phyloP scores from a whole-genome alignment of 2,888 invertebrate species.

The Epirrita christyi region DNA sequence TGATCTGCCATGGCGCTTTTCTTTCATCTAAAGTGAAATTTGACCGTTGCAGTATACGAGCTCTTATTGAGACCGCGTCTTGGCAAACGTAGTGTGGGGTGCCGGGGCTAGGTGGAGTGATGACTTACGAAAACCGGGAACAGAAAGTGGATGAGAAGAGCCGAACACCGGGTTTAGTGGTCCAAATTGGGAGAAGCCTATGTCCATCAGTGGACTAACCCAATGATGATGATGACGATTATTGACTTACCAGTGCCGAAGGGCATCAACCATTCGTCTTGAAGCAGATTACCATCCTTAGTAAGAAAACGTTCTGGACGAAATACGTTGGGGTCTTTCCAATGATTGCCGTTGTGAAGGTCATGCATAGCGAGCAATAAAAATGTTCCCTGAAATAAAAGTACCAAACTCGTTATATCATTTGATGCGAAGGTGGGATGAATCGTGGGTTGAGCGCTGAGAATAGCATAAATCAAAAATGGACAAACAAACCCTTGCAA shows the following conservation, averaged over 20 bases:
- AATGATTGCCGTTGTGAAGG: conserved; percentile 85
- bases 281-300: conserved; percentile 78
- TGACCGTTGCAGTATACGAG: no score
- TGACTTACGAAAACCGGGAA: no score
- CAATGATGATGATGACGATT: no score
- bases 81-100: no score
- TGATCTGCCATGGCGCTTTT: no score
- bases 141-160: no score
- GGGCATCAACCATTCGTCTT: conserved; percentile 70
- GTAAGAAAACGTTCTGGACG: conserved; percentile 87
- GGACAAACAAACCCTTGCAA: neutral
- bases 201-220: no score
- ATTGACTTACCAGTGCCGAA: conserved; percentile 81
- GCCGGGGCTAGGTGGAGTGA: no score
- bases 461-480: neutral
- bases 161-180: neutral
- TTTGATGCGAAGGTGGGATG: neutral
- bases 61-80: no score
- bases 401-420: neutral
- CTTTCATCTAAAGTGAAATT: no score
- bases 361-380: conserved; percentile 86
- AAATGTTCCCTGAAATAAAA: conserved; percentile 79
- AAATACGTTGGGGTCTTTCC: conserved; percentile 86
- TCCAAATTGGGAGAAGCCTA: no score
- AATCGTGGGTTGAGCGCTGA: neutral